These are phyloP conservation scores for Melanophora roralis DNA, from an alignment of 2,888 invertebrate genomes.

Conservation along the genomic window DNA sequence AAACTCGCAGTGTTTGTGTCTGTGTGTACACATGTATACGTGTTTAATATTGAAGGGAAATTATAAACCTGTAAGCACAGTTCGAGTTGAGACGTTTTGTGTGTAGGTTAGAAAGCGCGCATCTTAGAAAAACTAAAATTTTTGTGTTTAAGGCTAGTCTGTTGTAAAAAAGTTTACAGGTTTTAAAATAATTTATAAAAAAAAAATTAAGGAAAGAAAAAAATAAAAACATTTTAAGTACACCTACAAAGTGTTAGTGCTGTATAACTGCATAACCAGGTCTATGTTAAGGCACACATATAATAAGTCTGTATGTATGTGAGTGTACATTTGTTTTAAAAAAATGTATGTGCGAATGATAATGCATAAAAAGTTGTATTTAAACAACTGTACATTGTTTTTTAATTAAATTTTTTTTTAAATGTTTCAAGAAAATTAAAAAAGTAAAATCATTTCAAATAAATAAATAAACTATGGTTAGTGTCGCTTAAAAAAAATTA, in stretches of 20 bases:
- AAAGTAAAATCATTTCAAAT: too few relatives aligned
- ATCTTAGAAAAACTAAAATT: slow-evolving; percentile 1
- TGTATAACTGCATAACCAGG: too few relatives aligned
- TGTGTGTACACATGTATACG: background rate
- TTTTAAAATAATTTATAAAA: slow-evolving; percentile 18
- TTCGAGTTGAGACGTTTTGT: slow-evolving; percentile 60
- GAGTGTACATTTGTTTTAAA: background rate
- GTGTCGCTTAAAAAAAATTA: too few relatives aligned
- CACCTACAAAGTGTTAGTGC: too few relatives aligned
- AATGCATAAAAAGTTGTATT: background rate
- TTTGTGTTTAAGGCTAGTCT: background rate
- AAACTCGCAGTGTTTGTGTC: background rate
- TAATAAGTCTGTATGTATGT: background rate
- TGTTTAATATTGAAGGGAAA: slow-evolving; percentile 31
- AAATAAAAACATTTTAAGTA: background rate
- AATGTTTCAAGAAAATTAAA: too few relatives aligned
- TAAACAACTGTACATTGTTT: too few relatives aligned
- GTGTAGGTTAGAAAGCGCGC: slow-evolving; percentile 49
- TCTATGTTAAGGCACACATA: too few relatives aligned
- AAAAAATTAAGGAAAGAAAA: background rate
- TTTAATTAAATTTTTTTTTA: too few relatives aligned
- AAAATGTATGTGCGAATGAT: background rate
- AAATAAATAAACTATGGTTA: too few relatives aligned
- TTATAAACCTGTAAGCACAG: slow-evolving; percentile 44
- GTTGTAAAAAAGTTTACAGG: background rate